phyloP scores from a whole-genome alignment of 2,888 invertebrate genomes.

The Erpobdella octoculata region DNA sequence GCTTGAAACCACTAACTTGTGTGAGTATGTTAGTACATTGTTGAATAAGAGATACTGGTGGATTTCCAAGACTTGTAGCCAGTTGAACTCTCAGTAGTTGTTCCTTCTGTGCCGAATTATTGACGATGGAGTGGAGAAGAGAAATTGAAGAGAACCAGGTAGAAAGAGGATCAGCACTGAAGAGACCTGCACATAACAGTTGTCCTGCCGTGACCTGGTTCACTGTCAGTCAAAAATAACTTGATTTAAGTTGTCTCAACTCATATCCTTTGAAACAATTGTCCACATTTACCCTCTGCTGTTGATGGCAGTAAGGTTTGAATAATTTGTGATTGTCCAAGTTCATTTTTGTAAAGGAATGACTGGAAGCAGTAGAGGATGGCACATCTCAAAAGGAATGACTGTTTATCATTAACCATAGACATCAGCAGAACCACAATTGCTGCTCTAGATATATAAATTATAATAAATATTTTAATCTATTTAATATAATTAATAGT shows the following conservation, averaged over 20 bases:
- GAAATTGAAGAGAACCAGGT: slow-evolving; percentile 93
- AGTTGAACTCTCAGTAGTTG: slow-evolving; percentile 81
- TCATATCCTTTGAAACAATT: too few relatives aligned
- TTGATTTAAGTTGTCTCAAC: too few relatives aligned
- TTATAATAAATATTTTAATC: slow-evolving; percentile 1
- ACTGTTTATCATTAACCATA: slow-evolving; percentile 94
- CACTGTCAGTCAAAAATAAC: slow-evolving; percentile 45
- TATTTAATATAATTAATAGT: too few relatives aligned
- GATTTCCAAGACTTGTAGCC: slow-evolving; percentile 59
- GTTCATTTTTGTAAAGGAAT: slow-evolving; percentile 83
- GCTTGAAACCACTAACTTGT: slow-evolving; percentile 52
- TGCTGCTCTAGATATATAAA: slow-evolving; percentile 64
- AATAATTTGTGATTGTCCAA: slow-evolving; percentile 76
- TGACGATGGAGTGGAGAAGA: slow-evolving; percentile 77
- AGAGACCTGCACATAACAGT: slow-evolving; percentile 81
- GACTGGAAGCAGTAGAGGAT: slow-evolving; percentile 95
- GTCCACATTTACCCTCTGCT: slow-evolving; percentile 64
- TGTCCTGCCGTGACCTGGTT: slow-evolving; percentile 64
- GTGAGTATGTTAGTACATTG: slow-evolving; percentile 78
- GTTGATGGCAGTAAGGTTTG: slow-evolving; percentile 83
- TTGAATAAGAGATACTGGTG: slow-evolving; percentile 79
- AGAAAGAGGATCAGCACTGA: slow-evolving; percentile 75
- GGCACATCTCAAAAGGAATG: slow-evolving; percentile 77
- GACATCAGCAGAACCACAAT: slow-evolving; percentile 90
- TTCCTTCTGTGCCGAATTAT: slow-evolving; percentile 69